Percentiles rank a stretch among this genome's conserved stretches.
Evolutionary conservation across 2,113 vertebrate species (phyloP).

Genomic region (Marcusenius ussheri): DNA sequence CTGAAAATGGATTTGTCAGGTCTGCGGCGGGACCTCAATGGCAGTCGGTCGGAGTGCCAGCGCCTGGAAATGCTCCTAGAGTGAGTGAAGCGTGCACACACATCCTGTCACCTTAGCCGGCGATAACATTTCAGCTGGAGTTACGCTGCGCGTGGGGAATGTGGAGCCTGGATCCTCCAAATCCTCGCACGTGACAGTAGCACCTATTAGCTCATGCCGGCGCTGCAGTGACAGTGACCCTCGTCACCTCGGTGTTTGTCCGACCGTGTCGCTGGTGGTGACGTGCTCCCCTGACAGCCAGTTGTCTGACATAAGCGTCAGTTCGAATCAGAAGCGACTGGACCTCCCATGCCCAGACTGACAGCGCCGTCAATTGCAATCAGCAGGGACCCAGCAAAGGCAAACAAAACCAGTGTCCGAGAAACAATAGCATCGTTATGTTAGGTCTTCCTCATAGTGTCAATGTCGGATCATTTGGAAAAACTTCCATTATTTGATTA

Average conservation of each 20-base stretch:
- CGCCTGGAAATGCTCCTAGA: conserved; percentile 58
- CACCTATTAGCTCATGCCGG: not conserved
- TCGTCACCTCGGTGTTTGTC: not conserved
- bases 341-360: not conserved
- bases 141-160: not conserved
- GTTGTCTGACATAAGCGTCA: not conserved
- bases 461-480: not conserved
- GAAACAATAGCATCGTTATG: not conserved
- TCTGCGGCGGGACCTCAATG: conserved; percentile 59
- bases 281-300: not conserved
- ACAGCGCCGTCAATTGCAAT: not conserved
- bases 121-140: not conserved
- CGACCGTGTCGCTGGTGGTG: not conserved
- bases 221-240: not conserved
- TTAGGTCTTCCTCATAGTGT: not conserved
- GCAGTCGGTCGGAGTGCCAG: conserved; percentile 55
- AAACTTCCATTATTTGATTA: not conserved
- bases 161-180: not conserved
- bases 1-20: conserved; percentile 62
- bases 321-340: not conserved
- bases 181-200: not conserved
- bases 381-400: not conserved
- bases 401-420: not conserved
- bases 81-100: conserved; percentile 59
- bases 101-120: conserved; percentile 12